phyloP scores from a whole-genome alignment of 2,888 invertebrate genomes.

The Eretmocerus hayati region DNA sequence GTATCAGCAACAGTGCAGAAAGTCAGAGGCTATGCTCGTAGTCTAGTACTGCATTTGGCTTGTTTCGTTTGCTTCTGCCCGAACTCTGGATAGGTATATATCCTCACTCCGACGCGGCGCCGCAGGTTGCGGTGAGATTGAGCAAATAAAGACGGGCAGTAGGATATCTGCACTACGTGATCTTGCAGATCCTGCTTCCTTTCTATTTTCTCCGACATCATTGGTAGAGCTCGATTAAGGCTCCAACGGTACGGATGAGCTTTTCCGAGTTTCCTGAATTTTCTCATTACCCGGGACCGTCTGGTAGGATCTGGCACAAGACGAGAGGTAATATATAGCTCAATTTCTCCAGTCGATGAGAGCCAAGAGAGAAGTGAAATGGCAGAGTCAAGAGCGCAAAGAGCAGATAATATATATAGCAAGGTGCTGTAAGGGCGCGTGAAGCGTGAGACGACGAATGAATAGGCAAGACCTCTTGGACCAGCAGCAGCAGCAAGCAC shows the following conservation, averaged over 20 bases:
- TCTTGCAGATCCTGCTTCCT: constrained; percentile 25
- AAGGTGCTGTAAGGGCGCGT: too few relatives aligned
- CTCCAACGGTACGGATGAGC: background rate
- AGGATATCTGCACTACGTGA: constrained; percentile 26
- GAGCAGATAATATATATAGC: too few relatives aligned
- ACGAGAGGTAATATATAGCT: too few relatives aligned
- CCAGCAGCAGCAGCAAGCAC: background rate
- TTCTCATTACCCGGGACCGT: constrained; percentile 31
- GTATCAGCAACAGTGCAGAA: too few relatives aligned
- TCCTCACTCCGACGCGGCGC: background rate
- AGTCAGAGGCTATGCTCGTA: too few relatives aligned
- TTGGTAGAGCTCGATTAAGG: background rate
- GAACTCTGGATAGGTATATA: too few relatives aligned
- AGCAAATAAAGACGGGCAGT: constrained; percentile 22
- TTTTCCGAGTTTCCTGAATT: constrained; percentile 30
- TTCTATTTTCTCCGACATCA: too few relatives aligned
- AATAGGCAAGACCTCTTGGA: constrained; percentile 6
- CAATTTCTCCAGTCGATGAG: constrained; percentile 6
- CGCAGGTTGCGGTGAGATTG: background rate
- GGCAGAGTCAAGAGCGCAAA: background rate
- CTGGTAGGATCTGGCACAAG: too few relatives aligned
- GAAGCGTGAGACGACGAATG: constrained; percentile 11
- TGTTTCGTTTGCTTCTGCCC: too few relatives aligned
- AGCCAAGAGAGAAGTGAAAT: constrained; percentile 3
- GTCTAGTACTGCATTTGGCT: too few relatives aligned